These are phyloP conservation scores for Acrocephalus arundinaceus DNA, from an alignment of 2,113 vertebrate genomes.

Conservation along the genomic window DNA sequence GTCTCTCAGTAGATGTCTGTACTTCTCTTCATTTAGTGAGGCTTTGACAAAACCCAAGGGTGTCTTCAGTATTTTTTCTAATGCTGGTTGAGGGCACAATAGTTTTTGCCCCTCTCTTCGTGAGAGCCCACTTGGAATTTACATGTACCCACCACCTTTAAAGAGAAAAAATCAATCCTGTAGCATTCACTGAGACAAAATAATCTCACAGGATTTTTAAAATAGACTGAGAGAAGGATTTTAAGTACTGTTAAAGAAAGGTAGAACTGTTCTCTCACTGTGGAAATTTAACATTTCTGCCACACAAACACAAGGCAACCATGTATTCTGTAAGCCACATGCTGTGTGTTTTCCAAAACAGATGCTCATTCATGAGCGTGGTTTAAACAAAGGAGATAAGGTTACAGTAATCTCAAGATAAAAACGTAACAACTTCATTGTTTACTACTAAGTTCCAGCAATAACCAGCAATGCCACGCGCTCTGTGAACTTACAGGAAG, in stretches of 20 bases:
- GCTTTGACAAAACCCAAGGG: background rate
- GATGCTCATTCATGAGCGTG: background rate
- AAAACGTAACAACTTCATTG: background rate
- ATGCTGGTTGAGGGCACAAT: background rate
- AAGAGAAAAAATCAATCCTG: background rate
- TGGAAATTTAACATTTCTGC: background rate
- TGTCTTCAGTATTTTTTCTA: background rate
- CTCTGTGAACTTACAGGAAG: background rate
- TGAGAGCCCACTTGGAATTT: background rate
- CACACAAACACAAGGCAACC: background rate
- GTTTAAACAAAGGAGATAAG: slow-evolving; percentile 52
- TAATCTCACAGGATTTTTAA: background rate
- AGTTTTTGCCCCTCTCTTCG: background rate
- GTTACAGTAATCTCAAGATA: slow-evolving; percentile 41
- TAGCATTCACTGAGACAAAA: background rate
- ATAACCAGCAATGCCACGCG: background rate
- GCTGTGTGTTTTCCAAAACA: background rate
- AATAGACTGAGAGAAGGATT: background rate
- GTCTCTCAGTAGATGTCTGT: background rate
- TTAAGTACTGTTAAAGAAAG: background rate
- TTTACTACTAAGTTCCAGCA: slow-evolving; percentile 38
- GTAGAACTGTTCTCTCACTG: background rate
- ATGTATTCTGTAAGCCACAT: background rate
- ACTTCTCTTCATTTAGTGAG: background rate
- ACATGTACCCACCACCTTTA: background rate